Evolutionary conservation across 2,113 vertebrate species (phyloP).

Genomic region (Carettochelys insculpta): DNA sequence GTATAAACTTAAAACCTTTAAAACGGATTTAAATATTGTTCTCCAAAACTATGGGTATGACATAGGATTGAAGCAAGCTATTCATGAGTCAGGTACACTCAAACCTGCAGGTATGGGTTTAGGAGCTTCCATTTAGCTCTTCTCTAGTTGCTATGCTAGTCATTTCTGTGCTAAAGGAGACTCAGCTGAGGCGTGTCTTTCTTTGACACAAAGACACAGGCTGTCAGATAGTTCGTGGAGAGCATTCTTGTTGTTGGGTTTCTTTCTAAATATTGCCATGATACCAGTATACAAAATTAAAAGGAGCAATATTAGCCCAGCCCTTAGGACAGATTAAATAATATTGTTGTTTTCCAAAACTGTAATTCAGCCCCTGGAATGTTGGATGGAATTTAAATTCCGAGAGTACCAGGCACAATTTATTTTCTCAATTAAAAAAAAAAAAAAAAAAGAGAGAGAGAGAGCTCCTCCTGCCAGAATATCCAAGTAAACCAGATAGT

Average conservation of each 20-base stretch:
- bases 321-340: not conserved
- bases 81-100: rapidly evolving
- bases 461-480: not conserved
- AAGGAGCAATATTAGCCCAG: not conserved
- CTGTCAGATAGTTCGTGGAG: not conserved
- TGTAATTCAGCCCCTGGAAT: conserved; percentile 19
- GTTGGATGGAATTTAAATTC: not conserved
- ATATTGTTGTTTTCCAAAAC: not conserved
- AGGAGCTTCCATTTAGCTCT: not conserved
- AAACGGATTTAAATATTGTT: too few species aligned
- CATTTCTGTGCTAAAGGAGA: rapidly evolving
- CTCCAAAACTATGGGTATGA: too few species aligned
- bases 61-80: too few species aligned
- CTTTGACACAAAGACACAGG: not conserved
- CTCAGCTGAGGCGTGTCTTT: not conserved
- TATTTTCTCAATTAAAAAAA: conserved; percentile 22
- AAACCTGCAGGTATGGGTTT: rapidly evolving
- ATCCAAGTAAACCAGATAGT: not conserved
- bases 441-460: too few species aligned
- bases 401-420: not conserved
- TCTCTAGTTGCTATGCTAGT: rapidly evolving
- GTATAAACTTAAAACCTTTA: too few species aligned
- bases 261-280: not conserved
- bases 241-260: not conserved
- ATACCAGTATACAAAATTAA: not conserved